phyloP scores from a whole-genome alignment of 2,797 vertebrate species.

The Artibeus jamaicensis region DNA sequence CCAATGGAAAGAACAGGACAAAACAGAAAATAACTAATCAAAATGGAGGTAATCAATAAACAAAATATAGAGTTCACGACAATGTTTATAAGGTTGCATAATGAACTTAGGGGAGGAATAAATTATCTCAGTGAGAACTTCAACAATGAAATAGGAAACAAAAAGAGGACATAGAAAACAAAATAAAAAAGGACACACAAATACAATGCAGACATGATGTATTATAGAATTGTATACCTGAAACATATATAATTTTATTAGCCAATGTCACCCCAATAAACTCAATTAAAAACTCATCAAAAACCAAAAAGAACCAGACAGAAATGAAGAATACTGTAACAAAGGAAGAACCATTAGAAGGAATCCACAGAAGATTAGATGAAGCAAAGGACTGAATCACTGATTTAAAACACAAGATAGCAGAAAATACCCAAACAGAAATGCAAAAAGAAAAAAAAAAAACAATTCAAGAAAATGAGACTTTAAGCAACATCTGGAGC shows the following conservation, averaged over 20 bases:
- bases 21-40: not conserved
- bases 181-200: too few species aligned
- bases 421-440: not conserved
- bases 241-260: too few species aligned
- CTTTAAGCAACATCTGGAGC: not conserved
- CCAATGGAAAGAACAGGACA: not conserved
- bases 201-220: too few species aligned
- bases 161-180: not conserved
- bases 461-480: not conserved
- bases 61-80: not conserved
- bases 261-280: not conserved
- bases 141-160: not conserved
- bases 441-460: not conserved
- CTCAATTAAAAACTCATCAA: not conserved
- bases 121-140: not conserved
- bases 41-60: not conserved
- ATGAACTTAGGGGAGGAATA: not conserved
- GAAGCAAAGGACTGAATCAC: not conserved
- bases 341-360: too few species aligned
- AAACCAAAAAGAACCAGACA: not conserved
- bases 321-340: not conserved
- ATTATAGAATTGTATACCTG: too few species aligned
- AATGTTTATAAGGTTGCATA: not conserved
- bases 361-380: not conserved
- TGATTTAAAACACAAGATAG: not conserved